Conservation (phyloP, 2,797 vertebrate species). For the Pelodytes ibericus region DNA sequence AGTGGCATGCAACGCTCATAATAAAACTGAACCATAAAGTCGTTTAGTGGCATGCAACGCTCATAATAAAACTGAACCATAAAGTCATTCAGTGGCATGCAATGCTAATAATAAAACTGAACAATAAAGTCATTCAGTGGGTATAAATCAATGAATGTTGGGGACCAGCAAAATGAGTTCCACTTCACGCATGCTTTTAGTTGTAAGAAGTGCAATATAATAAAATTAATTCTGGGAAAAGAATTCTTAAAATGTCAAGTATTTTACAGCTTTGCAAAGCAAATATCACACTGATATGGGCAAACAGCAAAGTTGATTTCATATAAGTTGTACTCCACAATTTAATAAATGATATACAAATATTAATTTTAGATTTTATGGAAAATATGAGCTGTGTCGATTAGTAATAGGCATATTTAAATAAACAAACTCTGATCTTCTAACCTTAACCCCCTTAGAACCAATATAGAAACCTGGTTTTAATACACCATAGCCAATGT, state of each 20-base stretch:
- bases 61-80: too few relatives aligned
- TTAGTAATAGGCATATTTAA: background rate
- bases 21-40: too few relatives aligned
- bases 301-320: background rate
- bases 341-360: background rate
- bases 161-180: too few relatives aligned
- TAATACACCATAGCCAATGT: too few relatives aligned
- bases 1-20: too few relatives aligned
- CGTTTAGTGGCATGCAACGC: too few relatives aligned
- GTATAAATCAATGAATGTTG: too few relatives aligned
- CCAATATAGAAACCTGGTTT: background rate
- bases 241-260: background rate
- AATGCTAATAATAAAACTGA: too few relatives aligned
- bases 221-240: slow-evolving; percentile 7
- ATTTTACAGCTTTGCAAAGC: background rate
- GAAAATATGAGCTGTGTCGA: background rate
- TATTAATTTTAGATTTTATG: background rate
- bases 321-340: background rate
- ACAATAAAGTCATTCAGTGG: too few relatives aligned
- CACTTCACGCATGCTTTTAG: slow-evolving; percentile 39
- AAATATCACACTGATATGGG: background rate
- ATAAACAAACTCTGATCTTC: background rate
- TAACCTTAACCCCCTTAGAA: background rate
- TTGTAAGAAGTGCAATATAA: slow-evolving; percentile 8
- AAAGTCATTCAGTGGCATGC: too few relatives aligned